Evolutionary conservation across 2,888 invertebrate genomes (phyloP).

Genomic region (Orthosia gothica): DNA sequence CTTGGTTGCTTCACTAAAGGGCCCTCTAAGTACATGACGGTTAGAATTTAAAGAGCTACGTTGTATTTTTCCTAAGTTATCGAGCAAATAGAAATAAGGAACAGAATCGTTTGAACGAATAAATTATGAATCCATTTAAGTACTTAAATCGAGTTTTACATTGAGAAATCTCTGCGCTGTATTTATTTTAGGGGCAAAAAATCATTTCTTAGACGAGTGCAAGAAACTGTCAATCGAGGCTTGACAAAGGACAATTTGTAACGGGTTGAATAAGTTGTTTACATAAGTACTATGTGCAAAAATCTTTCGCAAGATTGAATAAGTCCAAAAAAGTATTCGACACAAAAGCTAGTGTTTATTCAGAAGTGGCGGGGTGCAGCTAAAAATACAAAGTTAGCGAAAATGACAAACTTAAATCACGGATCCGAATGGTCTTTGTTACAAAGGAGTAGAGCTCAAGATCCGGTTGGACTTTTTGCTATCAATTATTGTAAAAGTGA

Average conservation of each 20-base stretch:
- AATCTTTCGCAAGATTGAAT: conserved; percentile 78
- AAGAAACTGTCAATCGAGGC: conserved; percentile 75
- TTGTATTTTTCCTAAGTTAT: conserved; percentile 70
- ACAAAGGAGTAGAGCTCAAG: conserved; percentile 66
- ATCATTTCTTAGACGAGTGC: conserved; percentile 64
- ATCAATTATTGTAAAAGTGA: conserved; percentile 50
- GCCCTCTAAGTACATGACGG: conserved; percentile 75
- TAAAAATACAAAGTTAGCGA: conserved; percentile 82
- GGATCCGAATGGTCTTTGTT: conserved; percentile 53
- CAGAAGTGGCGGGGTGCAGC: conserved; percentile 81
- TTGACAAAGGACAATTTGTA: conserved; percentile 78
- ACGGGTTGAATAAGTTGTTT: conserved; percentile 82
- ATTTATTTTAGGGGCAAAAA: conserved; percentile 74
- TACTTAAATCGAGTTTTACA: conserved; percentile 40
- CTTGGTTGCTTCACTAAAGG: conserved; percentile 57
- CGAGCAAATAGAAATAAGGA: conserved; percentile 64
- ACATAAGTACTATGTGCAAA: conserved; percentile 82
- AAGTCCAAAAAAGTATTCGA: conserved; percentile 71
- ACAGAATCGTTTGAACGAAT: conserved; percentile 55
- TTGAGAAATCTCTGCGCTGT: conserved; percentile 58
- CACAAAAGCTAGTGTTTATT: conserved; percentile 82
- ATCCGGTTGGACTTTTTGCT: conserved; percentile 45
- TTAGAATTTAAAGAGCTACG: conserved; percentile 75
- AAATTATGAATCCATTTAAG: conserved; percentile 46
- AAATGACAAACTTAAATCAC: conserved; percentile 56